phyloP scores from a whole-genome alignment of 1,140 invertebrate genomes.

The Pachyrhynchus sulphureomaculatus region DNA sequence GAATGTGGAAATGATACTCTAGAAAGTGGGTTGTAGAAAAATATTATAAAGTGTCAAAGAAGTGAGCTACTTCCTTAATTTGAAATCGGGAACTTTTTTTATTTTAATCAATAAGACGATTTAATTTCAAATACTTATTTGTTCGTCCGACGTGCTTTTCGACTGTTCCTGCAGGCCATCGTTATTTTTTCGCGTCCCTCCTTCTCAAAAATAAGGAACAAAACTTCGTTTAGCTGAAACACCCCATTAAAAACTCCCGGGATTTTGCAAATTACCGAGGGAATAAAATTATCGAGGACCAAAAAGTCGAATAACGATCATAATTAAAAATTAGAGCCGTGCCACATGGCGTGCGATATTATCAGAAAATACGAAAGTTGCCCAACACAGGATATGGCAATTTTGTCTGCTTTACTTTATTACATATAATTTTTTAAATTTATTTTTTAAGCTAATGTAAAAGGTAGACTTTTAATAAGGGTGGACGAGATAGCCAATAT shows the following conservation, averaged over 20 bases:
- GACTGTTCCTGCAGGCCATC: background rate
- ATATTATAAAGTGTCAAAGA: too few species aligned
- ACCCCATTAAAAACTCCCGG: conserved; percentile 22
- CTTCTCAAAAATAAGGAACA: background rate
- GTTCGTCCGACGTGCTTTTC: too few species aligned
- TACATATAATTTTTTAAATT: conserved; percentile 1
- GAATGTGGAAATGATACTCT: too few species aligned
- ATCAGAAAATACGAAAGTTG: conserved; percentile 15
- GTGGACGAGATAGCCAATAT: too few species aligned
- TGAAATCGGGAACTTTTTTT: too few species aligned
- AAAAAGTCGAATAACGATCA: conserved; percentile 23
- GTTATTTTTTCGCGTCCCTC: background rate
- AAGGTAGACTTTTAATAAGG: background rate
- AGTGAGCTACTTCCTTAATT: too few species aligned
- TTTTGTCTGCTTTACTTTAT: conserved; percentile 10
- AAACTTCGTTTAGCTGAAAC: conserved; percentile 5
- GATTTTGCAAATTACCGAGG: conserved; percentile 26
- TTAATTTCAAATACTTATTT: too few species aligned
- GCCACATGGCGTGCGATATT: conserved; percentile 28
- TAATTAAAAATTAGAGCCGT: conserved; percentile 22
- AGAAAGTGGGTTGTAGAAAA: too few species aligned
- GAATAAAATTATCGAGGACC: conserved; percentile 23
- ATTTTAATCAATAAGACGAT: too few species aligned
- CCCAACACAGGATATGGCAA: conserved; percentile 11
- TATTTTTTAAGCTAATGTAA: background rate